Evolutionary conservation across 2,888 invertebrate genomes (phyloP), one percentile per base, ranked within the genome.

Genomic region (Nemapogon koenigi): DNA sequence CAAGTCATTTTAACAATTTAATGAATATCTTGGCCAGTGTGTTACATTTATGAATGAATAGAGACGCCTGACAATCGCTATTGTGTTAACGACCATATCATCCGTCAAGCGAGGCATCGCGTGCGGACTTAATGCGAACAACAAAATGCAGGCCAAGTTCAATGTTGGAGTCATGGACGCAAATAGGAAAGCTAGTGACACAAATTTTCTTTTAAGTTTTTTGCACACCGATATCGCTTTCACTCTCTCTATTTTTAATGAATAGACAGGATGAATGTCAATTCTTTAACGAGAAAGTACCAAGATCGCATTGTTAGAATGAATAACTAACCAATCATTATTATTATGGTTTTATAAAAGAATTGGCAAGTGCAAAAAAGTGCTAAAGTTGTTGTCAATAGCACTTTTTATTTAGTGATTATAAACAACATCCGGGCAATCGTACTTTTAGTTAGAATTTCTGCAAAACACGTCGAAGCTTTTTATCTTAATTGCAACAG

Each of bases 151-250:
- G 68, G 68, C 66, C 69, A 68, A 56, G 57, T 57, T 55, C 62
- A 56, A 46, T 37, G 11, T 49, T 46, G n/a, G 51, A 52, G 50
- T 52, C 54, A 58, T 50, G 56, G 62, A 58, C 61, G 57, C 58
- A 53, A 60, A 57, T 59, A 67, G 71, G 69, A 71, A 71, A 72
- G 69, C 61, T 61, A 62, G 64, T 64, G 72, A 73, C 72, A 72
- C 73, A 59, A 70, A 70, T 73, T 73, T 76, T 72, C 69, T 67
- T 71, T 69, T 59, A 56, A 18, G 16, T 75, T 71, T 42, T 76
- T 75, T 71, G 61, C 69, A 69, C 60, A 53, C 53, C 63, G 57
- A 64, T 75, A 73, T 68, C 70, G 60, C 76, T 78, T 78, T 78
- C 76, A 75, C 76, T 73, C 33, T n/a, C n/a, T 27, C 25, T 29